Base-by-base conservation (phyloP, 2,888 invertebrate genomes). In the Acleris emargana region DNA sequence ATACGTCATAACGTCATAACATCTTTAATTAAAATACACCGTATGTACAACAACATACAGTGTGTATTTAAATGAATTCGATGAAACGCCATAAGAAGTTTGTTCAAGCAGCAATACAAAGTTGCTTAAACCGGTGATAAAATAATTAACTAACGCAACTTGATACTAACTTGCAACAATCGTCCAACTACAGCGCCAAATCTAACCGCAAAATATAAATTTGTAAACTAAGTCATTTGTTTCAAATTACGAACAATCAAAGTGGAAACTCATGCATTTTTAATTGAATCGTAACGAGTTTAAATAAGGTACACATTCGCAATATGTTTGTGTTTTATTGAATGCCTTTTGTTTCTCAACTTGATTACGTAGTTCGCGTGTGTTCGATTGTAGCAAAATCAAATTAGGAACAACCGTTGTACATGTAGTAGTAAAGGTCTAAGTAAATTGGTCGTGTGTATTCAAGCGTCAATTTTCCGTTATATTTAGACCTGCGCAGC, bases 321-420 rank as follows among this genome's bases (percentile, higher is more conserved):
- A 5, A 16, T 45, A 45, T 13, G 13, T 7, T 6, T 45, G 17
- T 17, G 17, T 45, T 45, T 17, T 6, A 45, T 17, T 7, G n/a
- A 5, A n/a, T 3, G 17, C 45, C 17, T 17, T 45, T 45, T 45
- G 45, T 16, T n/a, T n/a, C 3, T 2, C 16, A 17, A n/a, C 17
- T 16, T 45, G 45, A 45, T 45, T 45, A 45, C 45, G 45, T n/a
- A 45, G 45, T 45, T 45, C 45, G 45, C 45, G 17, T 45, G 45
- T 38, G 38, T 38, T 38, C 13, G 38, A 5, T 38, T 38, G 38
- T 13, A 38, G 4, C 38, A 9, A 38, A 38, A 38, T 38, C 38
- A 13, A 38, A 11, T 0, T 38, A 13, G 1, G 38, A 38, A 38
- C 38, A 38, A 4, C 38, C 38, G 38, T 38, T 38, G 13, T 5